Percentiles rank a stretch among this genome's conserved stretches.
Conservation (phyloP, 2,888 invertebrate species). For the Drosophila rubida region DNA sequence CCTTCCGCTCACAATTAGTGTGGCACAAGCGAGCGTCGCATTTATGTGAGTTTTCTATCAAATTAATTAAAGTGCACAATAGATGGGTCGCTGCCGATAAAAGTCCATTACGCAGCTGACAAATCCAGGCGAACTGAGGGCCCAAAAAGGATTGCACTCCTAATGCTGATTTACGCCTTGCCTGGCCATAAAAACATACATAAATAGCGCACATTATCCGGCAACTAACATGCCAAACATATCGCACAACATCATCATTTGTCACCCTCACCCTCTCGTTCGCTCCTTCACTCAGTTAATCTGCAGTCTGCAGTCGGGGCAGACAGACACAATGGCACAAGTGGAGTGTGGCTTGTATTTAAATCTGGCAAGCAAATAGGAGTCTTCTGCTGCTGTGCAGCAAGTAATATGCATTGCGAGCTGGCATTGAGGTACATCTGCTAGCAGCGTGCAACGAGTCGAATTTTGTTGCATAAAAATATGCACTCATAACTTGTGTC, state of each 20-base stretch:
- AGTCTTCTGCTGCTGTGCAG: conserved; percentile 6
- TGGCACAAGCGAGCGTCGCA: conserved; percentile 17
- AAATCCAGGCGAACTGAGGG: conserved; percentile 42
- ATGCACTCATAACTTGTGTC: conserved; percentile 67
- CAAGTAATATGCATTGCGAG: conserved; percentile 9
- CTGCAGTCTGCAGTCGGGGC: no score
- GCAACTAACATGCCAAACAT: conserved; percentile 59
- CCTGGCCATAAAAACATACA: conserved; percentile 47
- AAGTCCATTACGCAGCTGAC: conserved; percentile 51
- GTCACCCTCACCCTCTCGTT: conserved; percentile 30
- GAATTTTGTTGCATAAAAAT: conserved; percentile 64
- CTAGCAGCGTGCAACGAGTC: conserved; percentile 25
- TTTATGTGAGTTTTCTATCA: conserved; percentile 32
- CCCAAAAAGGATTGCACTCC: conserved; percentile 17
- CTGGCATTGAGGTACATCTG: conserved; percentile 7
- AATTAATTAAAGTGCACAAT: conserved; percentile 62
- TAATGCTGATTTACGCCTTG: conserved; percentile 61
- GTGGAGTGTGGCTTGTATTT: conserved; percentile 47
- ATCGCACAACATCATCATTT: conserved; percentile 66
- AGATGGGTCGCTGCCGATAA: conserved; percentile 62
- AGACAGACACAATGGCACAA: conserved; percentile 27
- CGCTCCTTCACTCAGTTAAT: not conserved
- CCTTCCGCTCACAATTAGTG: conserved; percentile 33
- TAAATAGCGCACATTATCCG: conserved; percentile 59
- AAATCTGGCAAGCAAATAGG: conserved; percentile 50